Base-by-base conservation (phyloP, 2,888 invertebrate species). In the Epirrhoe alternata region DNA sequence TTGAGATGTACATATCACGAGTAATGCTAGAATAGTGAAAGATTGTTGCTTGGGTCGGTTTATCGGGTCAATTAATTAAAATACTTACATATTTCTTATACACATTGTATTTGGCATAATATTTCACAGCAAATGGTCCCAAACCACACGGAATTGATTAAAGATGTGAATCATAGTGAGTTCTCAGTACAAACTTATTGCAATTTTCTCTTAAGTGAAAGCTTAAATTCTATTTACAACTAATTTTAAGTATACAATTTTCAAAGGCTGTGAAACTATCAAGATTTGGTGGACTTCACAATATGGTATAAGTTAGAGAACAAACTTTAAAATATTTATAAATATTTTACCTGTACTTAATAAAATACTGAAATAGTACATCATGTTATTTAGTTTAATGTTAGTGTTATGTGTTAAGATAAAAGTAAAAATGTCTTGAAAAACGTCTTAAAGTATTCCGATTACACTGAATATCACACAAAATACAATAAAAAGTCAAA, bases 81-180 rank as follows among this genome's bases (percentile, higher is more conserved):
- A 68, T 63, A 66, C 62, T 31, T 58, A 66, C 64, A 38, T 58
- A 53, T 61, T 63, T 64, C 64, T 69, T 76, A 79, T 77, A 78
- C 77, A 80, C 70, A 77, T 68, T 85, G 78, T 87, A 87, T 87
- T 87, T 86, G 85, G 84, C 81, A 81, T 84, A 76, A 81, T 76
- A 76, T 73, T 75, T 77, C 79, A 83, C 79, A 81, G 75, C 74
- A 76, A 77, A 79, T 87, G 85, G 86, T 84, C 83, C 85, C 85
- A 80, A 76, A 82, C 77, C 77, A 82, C 78, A 76, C 75, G 70
- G 61, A 75, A 75, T 77, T 72, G 53, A 63, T 56, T 58, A 66
- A 65, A 58, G 50, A 66, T 42, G 59, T 63, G 16, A 66, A 53
- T 53, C 24, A 31, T 57, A 59, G 47, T 59, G 42, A 57, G 52